Evolutionary conservation across 2,797 vertebrate species (phyloP).

Genomic region (Heterohyrax brucei): DNA sequence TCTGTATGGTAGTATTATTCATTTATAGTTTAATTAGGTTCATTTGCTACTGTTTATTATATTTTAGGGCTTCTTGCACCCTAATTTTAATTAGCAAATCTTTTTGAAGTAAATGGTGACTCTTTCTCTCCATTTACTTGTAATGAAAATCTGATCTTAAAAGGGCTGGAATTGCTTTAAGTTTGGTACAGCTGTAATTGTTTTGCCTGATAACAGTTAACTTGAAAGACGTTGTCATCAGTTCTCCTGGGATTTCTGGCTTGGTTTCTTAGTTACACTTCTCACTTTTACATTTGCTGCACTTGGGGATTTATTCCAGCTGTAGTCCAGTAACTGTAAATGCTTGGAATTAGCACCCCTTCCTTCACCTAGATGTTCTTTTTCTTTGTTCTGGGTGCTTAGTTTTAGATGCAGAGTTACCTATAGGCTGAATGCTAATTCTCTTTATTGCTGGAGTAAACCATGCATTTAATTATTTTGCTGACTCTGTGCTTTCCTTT

Average conservation of each 20-base stretch:
- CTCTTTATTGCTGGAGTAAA: constrained; percentile 18
- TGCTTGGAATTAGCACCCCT: constrained; percentile 6
- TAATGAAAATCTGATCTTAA: constrained; percentile 48
- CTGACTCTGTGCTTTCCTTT: constrained; percentile 35
- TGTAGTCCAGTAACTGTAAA: not conserved
- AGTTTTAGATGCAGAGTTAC: constrained; percentile 52
- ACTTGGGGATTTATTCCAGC: constrained; percentile 33
- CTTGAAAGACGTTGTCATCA: constrained; percentile 5
- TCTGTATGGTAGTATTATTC: not conserved
- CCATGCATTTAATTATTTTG: constrained; percentile 52
- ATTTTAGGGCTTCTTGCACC: constrained; percentile 6
- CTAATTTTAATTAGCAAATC: constrained; percentile 45
- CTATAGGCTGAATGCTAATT: not conserved
- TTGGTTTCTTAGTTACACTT: constrained; percentile 69
- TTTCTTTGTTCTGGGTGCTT: constrained; percentile 33
- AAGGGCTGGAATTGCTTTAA: constrained; percentile 41
- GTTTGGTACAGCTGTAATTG: not conserved
- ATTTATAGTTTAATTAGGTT: constrained; percentile 49
- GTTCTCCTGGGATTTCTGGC: constrained; percentile 56
- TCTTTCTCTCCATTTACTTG: not conserved
- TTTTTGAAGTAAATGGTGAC: constrained; percentile 62
- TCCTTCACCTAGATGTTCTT: not conserved
- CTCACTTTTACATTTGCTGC: constrained; percentile 8
- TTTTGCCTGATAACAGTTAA: constrained; percentile 34
- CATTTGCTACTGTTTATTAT: constrained; percentile 33